Evolutionary conservation across 2,797 vertebrate genomes (phyloP), one percentile per base, ranked within the genome.

Genomic region (Microcaecilia unicolor): DNA sequence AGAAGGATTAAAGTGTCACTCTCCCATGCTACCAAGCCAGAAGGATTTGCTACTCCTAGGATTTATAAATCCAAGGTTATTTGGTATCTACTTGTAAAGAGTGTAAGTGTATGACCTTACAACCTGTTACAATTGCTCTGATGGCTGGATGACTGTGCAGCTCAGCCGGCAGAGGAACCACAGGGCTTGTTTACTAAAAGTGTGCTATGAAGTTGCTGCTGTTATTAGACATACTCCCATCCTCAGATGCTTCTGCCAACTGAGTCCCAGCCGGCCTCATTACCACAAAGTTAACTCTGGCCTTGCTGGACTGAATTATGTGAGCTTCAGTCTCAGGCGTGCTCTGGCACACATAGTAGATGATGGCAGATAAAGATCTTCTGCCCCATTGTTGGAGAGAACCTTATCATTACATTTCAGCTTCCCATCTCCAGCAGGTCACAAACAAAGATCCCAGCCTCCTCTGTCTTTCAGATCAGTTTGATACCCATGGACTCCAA

Each of bases 291-390:
- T 91, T 93, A 46, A 96, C 92, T 13, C 87, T 76, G 27, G 85
- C 77, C 59, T 94, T 92, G 10, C 90, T 93, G 34, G 53, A 84
- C 92, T 93, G 91, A 62, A 95, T 95, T 49, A 93, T 92, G 54
- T 92, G 89, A 4, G 92, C 92, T 3, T 92, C 91, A 2, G 85
- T 88, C 72, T 96, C 92, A 0, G 92, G 92, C 5, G 90, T 93
- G 9, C 92, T 91, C 25, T 92, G 90, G 40, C 87, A 85, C 53
- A 96, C 68, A 74, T n/a, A n/a, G n/a, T n/a, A n/a, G n/a, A n/a
- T n/a, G n/a, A n/a, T n/a, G n/a, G n/a, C n/a, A n/a, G n/a, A n/a
- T n/a, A n/a, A n/a, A n/a, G n/a, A n/a, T n/a, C n/a, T 96, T 89
- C 4, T 92, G 88, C n/a, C 7, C 91, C 90, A 1, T 94, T 94